These are phyloP conservation scores for Drosophila pruinosa DNA, from an alignment of 1,140 invertebrate genomes.

Conservation along the genomic window DNA sequence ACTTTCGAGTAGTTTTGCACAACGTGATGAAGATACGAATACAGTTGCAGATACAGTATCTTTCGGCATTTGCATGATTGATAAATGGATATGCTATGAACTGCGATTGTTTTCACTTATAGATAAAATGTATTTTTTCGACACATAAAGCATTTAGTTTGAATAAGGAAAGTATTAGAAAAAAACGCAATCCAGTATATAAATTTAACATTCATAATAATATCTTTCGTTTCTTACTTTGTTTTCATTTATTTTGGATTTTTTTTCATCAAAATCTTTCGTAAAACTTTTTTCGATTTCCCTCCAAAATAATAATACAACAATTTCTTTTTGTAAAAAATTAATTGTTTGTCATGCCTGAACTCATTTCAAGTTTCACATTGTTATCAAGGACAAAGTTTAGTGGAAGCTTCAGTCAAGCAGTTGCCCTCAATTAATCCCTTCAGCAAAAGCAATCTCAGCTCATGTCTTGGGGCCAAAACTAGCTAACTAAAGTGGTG, in stretches of 20 bases:
- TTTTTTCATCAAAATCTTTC: background rate
- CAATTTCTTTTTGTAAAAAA: background rate
- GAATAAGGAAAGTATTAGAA: too few species aligned
- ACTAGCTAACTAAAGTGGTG: background rate
- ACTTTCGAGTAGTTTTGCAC: background rate
- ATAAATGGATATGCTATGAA: background rate
- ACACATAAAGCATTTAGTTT: too few species aligned
- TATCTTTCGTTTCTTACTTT: too few species aligned
- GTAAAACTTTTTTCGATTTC: background rate
- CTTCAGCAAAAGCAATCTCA: conserved; percentile 66
- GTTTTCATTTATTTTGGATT: background rate
- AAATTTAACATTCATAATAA: too few species aligned
- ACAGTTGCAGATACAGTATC: background rate
- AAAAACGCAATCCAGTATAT: too few species aligned
- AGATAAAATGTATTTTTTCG: background rate
- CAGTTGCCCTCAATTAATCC: conserved; percentile 32
- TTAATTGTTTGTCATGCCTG: background rate
- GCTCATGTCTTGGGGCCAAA: conserved; percentile 19
- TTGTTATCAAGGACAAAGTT: background rate
- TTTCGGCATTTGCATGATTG: background rate
- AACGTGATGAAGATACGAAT: background rate
- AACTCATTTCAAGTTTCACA: background rate
- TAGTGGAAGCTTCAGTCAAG: background rate
- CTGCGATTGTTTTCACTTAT: too few species aligned
- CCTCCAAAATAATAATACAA: background rate